Conservation (phyloP, 2,113 vertebrate species). For the Cyrtonyx montezumae region DNA sequence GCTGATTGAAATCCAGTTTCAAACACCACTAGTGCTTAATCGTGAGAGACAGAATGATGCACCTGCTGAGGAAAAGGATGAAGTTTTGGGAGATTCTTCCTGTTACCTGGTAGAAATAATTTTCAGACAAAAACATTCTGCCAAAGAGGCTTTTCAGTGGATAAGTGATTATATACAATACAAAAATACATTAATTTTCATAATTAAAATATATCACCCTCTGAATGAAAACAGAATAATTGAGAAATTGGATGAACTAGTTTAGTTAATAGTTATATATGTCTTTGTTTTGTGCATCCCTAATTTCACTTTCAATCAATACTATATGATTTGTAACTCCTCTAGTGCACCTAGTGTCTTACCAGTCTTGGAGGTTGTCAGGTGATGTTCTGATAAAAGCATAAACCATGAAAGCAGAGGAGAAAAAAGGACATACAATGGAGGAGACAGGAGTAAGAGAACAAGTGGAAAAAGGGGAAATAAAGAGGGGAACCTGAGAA, state of each 20-base stretch:
- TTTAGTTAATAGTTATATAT: background rate
- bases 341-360: background rate
- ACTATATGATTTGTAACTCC: background rate
- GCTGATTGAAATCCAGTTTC: slow-evolving; percentile 31
- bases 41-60: slow-evolving; percentile 38
- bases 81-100: background rate
- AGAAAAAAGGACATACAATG: background rate
- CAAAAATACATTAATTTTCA: background rate
- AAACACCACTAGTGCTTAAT: background rate
- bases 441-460: background rate
- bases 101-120: background rate
- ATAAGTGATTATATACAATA: background rate
- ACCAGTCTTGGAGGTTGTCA: background rate
- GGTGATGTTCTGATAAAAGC: background rate
- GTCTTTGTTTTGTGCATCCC: background rate
- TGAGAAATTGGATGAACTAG: background rate
- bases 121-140: background rate
- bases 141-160: background rate
- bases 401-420: background rate
- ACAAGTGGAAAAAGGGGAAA: background rate
- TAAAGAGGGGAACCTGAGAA: background rate
- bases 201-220: background rate
- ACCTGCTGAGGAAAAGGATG: background rate
- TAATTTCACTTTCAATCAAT: background rate
- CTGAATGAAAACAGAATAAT: background rate